Percentiles rank a stretch among this genome's conserved stretches.
Evolutionary conservation across 1,140 invertebrate species (phyloP).

Genomic region (Mya arenaria): DNA sequence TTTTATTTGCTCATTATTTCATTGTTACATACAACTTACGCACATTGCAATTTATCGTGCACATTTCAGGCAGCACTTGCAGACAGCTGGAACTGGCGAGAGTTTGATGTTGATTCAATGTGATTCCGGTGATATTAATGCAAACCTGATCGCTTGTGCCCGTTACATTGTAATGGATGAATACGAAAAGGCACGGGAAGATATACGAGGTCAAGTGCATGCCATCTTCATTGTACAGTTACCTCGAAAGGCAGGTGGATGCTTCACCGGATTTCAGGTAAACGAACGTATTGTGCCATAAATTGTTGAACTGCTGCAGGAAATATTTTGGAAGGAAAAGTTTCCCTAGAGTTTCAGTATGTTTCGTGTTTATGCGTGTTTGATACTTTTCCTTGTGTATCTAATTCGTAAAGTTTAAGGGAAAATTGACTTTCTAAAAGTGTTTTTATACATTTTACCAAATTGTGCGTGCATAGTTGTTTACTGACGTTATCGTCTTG

Average conservation of each 20-base stretch:
- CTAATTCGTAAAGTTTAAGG: no score
- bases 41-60: background rate
- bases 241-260: conserved; percentile 65
- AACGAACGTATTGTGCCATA: no score
- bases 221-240: conserved; percentile 74
- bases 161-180: conserved; percentile 65
- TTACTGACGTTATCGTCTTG: no score
- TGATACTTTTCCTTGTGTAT: no score
- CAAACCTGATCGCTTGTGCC: conserved; percentile 69
- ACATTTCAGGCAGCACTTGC: conserved; percentile 59
- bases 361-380: no score
- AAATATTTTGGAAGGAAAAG: no score
- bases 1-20: background rate
- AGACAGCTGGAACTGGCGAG: conserved; percentile 33
- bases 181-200: conserved; percentile 47
- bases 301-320: no score
- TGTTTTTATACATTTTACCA: no score
- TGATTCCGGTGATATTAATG: conserved; percentile 68
- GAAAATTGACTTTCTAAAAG: no score
- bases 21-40: no score
- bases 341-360: no score
- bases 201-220: conserved; percentile 46
- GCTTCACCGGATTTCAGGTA: conserved; percentile 74
- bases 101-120: conserved; percentile 72
- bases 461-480: no score